Base-by-base conservation (phyloP, 2,888 invertebrate genomes). In the Erebia aethiops region DNA sequence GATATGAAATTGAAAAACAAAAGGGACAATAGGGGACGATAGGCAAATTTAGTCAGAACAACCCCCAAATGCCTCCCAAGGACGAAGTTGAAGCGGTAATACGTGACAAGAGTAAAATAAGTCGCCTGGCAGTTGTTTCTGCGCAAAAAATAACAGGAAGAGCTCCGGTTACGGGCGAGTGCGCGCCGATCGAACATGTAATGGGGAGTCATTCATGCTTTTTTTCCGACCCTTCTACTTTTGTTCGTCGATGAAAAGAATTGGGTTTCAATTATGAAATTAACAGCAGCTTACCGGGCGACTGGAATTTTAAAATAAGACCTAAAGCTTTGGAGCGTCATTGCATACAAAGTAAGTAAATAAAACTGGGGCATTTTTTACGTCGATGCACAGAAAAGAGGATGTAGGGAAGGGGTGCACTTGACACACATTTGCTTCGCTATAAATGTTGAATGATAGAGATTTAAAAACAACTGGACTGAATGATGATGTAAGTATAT, bases 221-320 rank as follows among this genome's bases (percentile, higher is more conserved):
- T 90, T 90, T 90, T 77, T 63, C 5, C 76, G 79, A 85, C 85
- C 87, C 87, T 87, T 81, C 77, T 81, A 86, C 85, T 85, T 88
- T 86, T 85, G 80, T 81, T 76, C 72, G 75, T 75, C 75, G 72
- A 70, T 79, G 77, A 82, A 81, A 79, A 77, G 75, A 80, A 82
- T 80, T 74, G 63, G 41, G 52, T 72, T 75, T 74, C 72, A 72
- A 74, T 72, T 71, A 74, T 63, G 51, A 51, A 69, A 73, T 75
- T 73, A 73, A 71, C 35, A 57, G 16, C 54, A 26, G 64, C 54
- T n/a, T 18, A 52, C 35, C 18, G 14, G 21, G 21, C 16, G 62
- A 21, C 21, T 49, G 49, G 21, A 58, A 18, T 18, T 61, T 43
- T 2, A 13, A 13, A 10, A 35, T 35, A 35, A 35, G 2, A 46